Conservation (phyloP, 1,140 invertebrate genomes). For the Ceratitis capitata region DNA sequence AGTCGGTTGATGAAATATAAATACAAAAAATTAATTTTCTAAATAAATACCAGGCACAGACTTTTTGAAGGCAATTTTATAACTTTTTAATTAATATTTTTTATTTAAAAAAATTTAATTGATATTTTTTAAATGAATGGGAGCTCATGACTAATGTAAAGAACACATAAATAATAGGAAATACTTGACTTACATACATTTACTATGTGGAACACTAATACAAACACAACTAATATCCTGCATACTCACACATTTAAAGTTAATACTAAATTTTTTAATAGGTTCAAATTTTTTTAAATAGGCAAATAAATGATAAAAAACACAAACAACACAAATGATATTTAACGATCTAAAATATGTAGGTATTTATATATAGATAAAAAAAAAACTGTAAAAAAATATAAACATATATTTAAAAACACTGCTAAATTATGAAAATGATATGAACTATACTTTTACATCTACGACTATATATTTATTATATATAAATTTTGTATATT, state of each 20-base stretch:
- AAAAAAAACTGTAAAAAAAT: neutral
- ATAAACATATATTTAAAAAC: neutral
- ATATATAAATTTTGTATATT: neutral
- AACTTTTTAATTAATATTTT: no score
- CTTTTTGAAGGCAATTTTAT: no score
- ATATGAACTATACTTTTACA: neutral
- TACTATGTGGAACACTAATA: neutral
- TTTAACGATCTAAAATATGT: no score
- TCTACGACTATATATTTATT: neutral
- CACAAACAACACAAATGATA: no score
- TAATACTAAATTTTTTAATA: neutral
- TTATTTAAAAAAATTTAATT: no score
- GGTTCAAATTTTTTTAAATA: neutral
- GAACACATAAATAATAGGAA: neutral
- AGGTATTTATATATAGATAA: no score
- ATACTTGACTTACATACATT: neutral
- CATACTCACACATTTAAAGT: neutral
- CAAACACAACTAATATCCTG: neutral
- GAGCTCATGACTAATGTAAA: no score
- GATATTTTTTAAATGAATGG: no score
- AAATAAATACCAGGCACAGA: no score
- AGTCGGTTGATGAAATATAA: no score
- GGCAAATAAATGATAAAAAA: neutral
- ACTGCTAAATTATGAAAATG: slow-evolving; percentile 25
- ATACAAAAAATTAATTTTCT: no score